Conservation (phyloP, 2,888 invertebrate genomes). For the Eristalinus sepulchralis region DNA sequence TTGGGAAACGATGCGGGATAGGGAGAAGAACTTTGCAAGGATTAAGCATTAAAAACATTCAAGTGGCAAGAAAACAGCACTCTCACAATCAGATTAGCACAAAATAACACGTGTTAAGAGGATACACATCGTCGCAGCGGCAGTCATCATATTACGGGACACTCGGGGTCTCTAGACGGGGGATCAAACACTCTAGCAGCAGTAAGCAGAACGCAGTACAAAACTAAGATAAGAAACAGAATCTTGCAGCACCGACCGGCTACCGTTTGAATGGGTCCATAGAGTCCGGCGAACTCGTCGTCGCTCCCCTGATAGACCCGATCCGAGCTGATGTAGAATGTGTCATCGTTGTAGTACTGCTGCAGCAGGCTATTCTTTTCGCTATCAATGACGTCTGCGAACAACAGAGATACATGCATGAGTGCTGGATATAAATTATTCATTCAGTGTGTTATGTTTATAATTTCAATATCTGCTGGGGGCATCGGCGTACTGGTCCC, state of each 20-base stretch:
- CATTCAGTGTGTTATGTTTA: conserved; percentile 51
- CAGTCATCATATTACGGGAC: conserved; percentile 17
- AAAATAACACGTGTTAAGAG: conserved; percentile 61
- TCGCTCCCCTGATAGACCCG: conserved; percentile 80
- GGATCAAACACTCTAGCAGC: not conserved
- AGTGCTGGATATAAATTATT: conserved; percentile 38
- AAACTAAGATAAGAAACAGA: not conserved
- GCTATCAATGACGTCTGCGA: conserved; percentile 77
- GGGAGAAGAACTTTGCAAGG: conserved; percentile 21
- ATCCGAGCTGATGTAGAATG: conserved; percentile 80
- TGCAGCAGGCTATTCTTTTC: conserved; percentile 79
- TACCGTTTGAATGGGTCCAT: conserved; percentile 79
- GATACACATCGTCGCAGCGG: not conserved
- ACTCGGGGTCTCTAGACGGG: not conserved
- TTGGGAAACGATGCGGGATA: not conserved
- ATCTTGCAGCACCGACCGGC: conserved; percentile 77
- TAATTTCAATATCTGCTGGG: conserved; percentile 42
- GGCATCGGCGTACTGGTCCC: not conserved
- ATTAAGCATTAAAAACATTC: conserved; percentile 44
- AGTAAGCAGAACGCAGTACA: conserved; percentile 2
- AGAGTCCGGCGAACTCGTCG: conserved; percentile 80
- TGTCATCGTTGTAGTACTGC: conserved; percentile 80
- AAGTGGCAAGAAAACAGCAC: conserved; percentile 36
- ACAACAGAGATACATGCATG: conserved; percentile 16
- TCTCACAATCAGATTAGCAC: conserved; percentile 56